Conservation (phyloP, 1,140 invertebrate species). For the Cylas formicarius region DNA sequence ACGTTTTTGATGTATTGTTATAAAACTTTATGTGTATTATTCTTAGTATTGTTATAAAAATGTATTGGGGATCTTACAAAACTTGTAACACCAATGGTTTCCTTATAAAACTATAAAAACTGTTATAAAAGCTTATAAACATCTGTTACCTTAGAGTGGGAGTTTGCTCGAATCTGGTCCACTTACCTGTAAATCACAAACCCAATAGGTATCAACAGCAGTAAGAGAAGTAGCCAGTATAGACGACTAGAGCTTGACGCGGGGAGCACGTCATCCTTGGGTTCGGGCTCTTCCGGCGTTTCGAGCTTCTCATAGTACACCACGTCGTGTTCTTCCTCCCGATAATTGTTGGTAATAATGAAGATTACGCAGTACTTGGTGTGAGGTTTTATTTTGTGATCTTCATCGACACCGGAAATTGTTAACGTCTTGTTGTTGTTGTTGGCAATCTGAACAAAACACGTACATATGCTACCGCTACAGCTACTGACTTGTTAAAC, state of each 20-base stretch:
- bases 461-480: background rate
- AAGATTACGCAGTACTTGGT: slow-evolving; percentile 33
- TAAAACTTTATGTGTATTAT: background rate
- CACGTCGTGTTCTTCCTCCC: slow-evolving; percentile 25
- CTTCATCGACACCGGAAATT: slow-evolving; percentile 17
- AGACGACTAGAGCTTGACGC: slow-evolving; percentile 16
- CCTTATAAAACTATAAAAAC: too few species aligned
- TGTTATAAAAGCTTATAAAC: background rate
- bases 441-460: slow-evolving; percentile 19
- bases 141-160: background rate
- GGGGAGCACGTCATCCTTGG: background rate
- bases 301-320: slow-evolving; percentile 29
- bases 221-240: slow-evolving; percentile 22
- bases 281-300: slow-evolving; percentile 9
- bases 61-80: too few species aligned
- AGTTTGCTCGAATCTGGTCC: background rate
- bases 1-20: background rate
- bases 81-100: too few species aligned
- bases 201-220: slow-evolving; percentile 25
- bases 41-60: background rate
- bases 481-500: background rate
- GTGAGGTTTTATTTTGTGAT: slow-evolving; percentile 19
- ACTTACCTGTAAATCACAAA: slow-evolving; percentile 26
- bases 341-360: slow-evolving; percentile 28
- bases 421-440: slow-evolving; percentile 23